Conservation (phyloP, 2,113 vertebrate genomes). For the Lagopus muta region DNA sequence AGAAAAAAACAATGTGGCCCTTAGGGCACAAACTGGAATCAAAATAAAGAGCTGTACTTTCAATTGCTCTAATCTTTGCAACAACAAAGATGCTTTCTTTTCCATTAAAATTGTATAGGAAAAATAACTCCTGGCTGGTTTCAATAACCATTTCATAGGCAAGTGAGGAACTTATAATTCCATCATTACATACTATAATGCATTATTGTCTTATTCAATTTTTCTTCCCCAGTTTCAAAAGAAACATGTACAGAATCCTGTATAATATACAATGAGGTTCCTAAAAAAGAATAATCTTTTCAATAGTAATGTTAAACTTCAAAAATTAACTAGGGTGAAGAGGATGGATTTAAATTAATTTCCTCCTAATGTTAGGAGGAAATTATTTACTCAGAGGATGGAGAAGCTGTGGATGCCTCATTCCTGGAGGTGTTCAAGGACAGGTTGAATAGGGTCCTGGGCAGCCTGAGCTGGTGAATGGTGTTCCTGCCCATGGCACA, state of each 20-base stretch:
- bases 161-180: background rate
- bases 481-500: background rate
- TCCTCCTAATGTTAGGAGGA: background rate
- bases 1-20: background rate
- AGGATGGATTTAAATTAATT: background rate
- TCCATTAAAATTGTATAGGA: background rate
- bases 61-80: background rate
- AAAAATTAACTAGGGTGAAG: background rate
- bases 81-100: background rate
- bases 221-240: background rate
- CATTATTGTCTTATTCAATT: background rate
- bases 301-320: background rate
- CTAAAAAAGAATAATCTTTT: background rate
- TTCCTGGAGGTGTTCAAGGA: background rate
- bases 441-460: background rate
- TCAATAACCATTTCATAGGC: background rate
- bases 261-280: background rate
- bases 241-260: background rate
- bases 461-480: background rate
- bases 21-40: background rate
- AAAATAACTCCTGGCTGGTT: background rate
- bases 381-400: background rate
- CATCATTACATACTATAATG: background rate
- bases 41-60: background rate
- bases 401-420: background rate